These are phyloP conservation scores for Thera britannica DNA, from an alignment of 2,888 invertebrate genomes.

Conservation along the genomic window DNA sequence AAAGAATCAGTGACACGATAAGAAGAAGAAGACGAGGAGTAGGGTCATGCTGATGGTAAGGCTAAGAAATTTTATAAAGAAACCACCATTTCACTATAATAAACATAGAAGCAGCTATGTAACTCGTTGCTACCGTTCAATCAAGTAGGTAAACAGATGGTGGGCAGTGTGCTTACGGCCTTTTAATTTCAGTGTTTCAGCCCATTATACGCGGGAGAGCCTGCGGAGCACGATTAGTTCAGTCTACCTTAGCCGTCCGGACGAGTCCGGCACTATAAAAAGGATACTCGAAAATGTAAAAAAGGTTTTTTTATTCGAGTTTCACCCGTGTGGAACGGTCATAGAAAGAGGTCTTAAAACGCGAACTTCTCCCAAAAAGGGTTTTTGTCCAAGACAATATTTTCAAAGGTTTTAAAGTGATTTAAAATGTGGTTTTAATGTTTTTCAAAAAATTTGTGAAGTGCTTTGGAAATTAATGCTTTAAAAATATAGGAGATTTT, in stretches of 20 bases:
- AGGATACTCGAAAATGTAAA: conserved; percentile 12
- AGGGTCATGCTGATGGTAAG: no score
- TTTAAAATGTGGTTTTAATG: no score
- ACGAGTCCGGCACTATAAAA: conserved; percentile 43
- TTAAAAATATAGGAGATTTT: no score
- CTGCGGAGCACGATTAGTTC: conserved; percentile 45
- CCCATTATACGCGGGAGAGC: conserved; percentile 43
- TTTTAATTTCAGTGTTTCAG: conserved; percentile 57
- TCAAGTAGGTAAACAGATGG: conserved; percentile 8
- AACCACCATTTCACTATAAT: not conserved
- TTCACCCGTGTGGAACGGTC: conserved; percentile 2
- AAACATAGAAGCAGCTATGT: not conserved
- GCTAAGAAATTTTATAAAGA: not conserved
- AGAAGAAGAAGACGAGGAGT: no score
- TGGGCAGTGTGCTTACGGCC: conserved; percentile 41
- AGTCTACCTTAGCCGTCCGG: conserved; percentile 56
- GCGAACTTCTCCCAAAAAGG: conserved; percentile 13
- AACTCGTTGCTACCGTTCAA: not conserved
- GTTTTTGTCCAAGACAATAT: not conserved
- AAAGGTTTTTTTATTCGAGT: not conserved
- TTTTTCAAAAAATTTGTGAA: conserved; percentile 9
- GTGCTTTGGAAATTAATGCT: not conserved
- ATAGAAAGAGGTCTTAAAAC: conserved; percentile 7
- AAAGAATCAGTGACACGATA: no score
- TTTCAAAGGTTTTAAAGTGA: not conserved